These are phyloP conservation scores for Seriola rivoliana DNA, from an alignment of 2,113 vertebrate genomes.

Conservation along the genomic window DNA sequence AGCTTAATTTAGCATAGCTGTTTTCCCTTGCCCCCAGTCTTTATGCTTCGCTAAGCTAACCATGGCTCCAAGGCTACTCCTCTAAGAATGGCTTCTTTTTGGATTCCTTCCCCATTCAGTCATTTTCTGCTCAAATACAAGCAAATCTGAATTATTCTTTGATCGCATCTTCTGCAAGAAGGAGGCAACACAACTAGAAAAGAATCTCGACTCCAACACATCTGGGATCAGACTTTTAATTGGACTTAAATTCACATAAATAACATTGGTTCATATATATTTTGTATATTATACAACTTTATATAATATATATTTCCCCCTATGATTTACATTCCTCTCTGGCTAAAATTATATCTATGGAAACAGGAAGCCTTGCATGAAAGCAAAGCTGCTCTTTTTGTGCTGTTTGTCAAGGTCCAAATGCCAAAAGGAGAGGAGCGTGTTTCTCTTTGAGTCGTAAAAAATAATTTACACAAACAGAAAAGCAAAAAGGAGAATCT, in stretches of 20 bases:
- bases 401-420: constrained; percentile 77
- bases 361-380: constrained; percentile 79
- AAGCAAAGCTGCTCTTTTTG: constrained; percentile 77
- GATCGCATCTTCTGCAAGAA: neutral
- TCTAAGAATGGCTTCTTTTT: neutral
- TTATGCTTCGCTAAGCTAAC: neutral
- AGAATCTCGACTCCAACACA: constrained; percentile 43
- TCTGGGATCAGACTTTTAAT: constrained; percentile 86
- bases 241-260: constrained; percentile 88
- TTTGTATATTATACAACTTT: constrained; percentile 86
- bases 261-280: constrained; percentile 87
- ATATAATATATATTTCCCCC: constrained; percentile 88
- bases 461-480: constrained; percentile 74
- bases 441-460: constrained; percentile 72
- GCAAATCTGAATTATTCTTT: neutral
- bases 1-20: neutral
- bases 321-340: constrained; percentile 85
- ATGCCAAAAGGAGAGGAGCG: constrained; percentile 75
- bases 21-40: neutral
- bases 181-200: neutral
- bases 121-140: neutral
- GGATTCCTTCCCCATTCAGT: neutral
- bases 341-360: constrained; percentile 79
- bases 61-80: neutral
- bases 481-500: constrained; percentile 73